Evolutionary conservation across 2,888 invertebrate species (phyloP).

Genomic region (Lepidochitona cinerea): DNA sequence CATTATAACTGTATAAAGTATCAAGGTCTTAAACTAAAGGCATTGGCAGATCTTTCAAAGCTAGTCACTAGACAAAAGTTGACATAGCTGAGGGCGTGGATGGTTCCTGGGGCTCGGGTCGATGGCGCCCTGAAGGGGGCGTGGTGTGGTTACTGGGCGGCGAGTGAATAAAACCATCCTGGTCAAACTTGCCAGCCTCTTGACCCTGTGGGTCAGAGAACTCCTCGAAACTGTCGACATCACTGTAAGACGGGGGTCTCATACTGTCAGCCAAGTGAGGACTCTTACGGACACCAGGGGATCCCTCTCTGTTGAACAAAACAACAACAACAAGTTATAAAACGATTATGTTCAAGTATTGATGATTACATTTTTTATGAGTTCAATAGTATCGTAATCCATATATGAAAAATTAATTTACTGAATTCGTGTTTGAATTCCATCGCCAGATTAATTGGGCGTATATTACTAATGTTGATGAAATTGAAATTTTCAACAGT

Average conservation of each 20-base stretch:
- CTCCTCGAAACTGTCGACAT: not conserved
- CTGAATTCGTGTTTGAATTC: too few species aligned
- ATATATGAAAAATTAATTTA: too few species aligned
- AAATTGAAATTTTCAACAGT: too few species aligned
- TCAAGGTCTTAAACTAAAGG: too few species aligned
- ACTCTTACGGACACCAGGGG: not conserved
- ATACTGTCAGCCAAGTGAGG: not conserved
- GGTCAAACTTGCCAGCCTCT: constrained; percentile 3
- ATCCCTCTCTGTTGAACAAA: not conserved
- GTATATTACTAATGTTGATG: not conserved
- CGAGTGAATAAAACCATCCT: not conserved
- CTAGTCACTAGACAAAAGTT: not conserved
- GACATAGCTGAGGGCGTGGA: not conserved
- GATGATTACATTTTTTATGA: too few species aligned
- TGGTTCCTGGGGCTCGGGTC: not conserved
- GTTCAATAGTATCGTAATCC: too few species aligned
- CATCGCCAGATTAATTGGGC: not conserved
- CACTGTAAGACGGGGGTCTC: not conserved
- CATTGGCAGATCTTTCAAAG: too few species aligned
- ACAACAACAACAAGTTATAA: not conserved
- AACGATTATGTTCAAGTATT: not conserved
- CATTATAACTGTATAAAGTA: too few species aligned
- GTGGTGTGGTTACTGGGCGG: not conserved
- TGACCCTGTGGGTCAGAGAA: not conserved
- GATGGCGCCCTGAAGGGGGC: not conserved